A percentile compares a stretch with the other conserved stretches of the same genome.
phyloP scores from a whole-genome alignment of 2,797 vertebrate genomes.

The Gastrophryne carolinensis region DNA sequence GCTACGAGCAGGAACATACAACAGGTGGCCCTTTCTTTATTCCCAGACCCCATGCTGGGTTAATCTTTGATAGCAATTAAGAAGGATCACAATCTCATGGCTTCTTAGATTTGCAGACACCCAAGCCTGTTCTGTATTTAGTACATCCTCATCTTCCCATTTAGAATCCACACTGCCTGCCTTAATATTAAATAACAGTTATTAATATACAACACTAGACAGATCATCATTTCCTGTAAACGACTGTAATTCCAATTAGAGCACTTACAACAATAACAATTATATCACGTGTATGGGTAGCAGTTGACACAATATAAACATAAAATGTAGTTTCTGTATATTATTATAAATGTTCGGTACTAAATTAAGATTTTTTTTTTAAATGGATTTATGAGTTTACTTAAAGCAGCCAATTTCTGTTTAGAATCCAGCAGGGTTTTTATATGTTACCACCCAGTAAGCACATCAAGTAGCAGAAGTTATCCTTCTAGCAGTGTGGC shows the following conservation, averaged over 20 bases:
- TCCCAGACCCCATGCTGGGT: background rate
- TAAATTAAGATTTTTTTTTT: no score
- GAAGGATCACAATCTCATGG: background rate
- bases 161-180: background rate
- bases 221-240: background rate
- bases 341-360: no score
- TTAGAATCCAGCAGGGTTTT: no score
- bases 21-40: slow-evolving; percentile 18
- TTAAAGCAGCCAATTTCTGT: no score
- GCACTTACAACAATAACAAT: background rate
- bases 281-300: background rate
- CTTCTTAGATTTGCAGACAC: background rate
- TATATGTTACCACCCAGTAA: no score
- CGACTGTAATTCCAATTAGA: background rate
- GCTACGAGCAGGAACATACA: background rate
- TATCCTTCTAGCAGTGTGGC: no score
- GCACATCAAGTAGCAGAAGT: no score
- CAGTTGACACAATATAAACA: no score
- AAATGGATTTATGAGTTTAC: no score
- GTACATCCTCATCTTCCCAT: background rate
- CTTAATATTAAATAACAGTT: background rate
- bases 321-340: no score
- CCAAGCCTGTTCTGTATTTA: background rate
- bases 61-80: slow-evolving; percentile 29
- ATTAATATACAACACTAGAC: background rate